Percentiles rank a stretch among this genome's conserved stretches.
Evolutionary conservation across 2,113 vertebrate genomes (phyloP).

Genomic region (Passer montanus): DNA sequence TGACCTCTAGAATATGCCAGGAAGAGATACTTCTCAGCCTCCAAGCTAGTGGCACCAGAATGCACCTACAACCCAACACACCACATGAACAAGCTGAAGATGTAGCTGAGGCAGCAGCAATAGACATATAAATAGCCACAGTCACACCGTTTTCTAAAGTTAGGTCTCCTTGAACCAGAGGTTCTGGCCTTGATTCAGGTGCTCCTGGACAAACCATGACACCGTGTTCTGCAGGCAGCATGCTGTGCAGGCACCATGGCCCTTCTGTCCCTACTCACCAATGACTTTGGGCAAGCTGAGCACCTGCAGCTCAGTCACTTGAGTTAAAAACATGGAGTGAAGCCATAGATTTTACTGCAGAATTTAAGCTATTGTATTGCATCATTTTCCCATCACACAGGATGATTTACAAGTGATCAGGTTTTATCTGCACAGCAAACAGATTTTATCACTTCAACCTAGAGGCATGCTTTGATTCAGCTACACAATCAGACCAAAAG

Average conservation of each 20-base stretch:
- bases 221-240: not conserved
- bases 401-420: not conserved
- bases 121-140: not conserved
- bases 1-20: not conserved
- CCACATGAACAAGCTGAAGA: not conserved
- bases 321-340: not conserved
- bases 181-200: not conserved
- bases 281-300: not conserved
- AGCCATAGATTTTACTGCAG: not conserved
- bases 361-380: not conserved
- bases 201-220: not conserved
- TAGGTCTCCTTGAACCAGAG: conserved; percentile 29
- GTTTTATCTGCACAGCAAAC: not conserved
- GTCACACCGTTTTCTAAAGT: not conserved
- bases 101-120: not conserved
- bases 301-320: not conserved
- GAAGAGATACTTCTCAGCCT: not conserved
- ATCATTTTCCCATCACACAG: not conserved
- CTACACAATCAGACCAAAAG: accelerated
- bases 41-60: not conserved
- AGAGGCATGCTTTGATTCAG: not conserved
- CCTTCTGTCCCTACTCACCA: not conserved
- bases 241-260: not conserved
- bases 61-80: not conserved
- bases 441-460: not conserved